These are phyloP conservation scores for Nettapus auritus DNA, from an alignment of 2,113 vertebrate genomes.

Conservation along the genomic window DNA sequence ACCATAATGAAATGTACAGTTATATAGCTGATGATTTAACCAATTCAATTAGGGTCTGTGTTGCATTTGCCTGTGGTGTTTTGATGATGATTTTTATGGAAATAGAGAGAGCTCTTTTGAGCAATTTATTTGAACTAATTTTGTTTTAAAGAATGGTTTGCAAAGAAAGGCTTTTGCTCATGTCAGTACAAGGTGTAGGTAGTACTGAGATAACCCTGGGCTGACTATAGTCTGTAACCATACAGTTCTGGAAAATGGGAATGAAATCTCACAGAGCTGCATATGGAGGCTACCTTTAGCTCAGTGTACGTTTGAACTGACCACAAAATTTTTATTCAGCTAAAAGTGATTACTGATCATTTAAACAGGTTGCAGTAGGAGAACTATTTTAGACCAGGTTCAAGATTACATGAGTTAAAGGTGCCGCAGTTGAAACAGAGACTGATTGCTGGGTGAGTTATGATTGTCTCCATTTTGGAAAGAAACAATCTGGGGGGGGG, in stretches of 20 bases:
- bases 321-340: background rate
- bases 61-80: background rate
- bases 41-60: background rate
- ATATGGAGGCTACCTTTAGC: background rate
- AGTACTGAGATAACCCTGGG: background rate
- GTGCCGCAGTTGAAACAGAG: background rate
- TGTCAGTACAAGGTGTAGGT: background rate
- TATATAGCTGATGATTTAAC: background rate
- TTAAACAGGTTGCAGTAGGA: background rate
- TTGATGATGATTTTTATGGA: background rate
- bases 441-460: background rate
- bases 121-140: background rate
- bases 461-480: background rate
- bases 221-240: background rate
- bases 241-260: background rate
- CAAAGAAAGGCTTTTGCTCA: background rate
- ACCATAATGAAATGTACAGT: background rate
- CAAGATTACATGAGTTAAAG: background rate
- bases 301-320: background rate
- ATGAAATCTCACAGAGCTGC: background rate
- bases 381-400: background rate
- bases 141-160: background rate
- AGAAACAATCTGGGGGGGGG: background rate
- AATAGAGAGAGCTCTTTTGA: background rate
- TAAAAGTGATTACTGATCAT: background rate